A percentile compares a stretch with the other conserved stretches of the same genome.
Conservation (phyloP, 2,113 vertebrate species). For the Pogonocichla stellata region DNA sequence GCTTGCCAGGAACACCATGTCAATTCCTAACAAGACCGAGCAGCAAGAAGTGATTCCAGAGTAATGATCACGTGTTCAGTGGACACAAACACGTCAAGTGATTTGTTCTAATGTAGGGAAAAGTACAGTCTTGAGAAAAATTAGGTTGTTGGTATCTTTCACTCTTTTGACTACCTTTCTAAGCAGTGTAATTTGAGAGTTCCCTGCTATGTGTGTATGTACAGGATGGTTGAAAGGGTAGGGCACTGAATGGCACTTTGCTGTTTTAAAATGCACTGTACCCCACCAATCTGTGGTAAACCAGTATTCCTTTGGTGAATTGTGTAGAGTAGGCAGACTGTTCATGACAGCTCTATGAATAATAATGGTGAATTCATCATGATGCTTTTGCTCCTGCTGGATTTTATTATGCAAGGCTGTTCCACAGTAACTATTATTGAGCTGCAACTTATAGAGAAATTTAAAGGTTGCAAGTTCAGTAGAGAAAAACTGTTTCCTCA, state of each 20-base stretch:
- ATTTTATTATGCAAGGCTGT: conserved; percentile 7
- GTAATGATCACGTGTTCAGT: background rate
- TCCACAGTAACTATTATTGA: background rate
- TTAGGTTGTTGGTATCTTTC: background rate
- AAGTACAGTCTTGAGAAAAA: background rate
- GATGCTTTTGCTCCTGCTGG: background rate
- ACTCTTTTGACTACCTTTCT: background rate
- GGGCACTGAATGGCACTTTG: background rate
- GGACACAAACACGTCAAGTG: background rate
- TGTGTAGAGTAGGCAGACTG: conserved; percentile 21
- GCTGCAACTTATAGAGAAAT: background rate
- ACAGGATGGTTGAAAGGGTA: background rate
- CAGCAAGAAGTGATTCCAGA: conserved; percentile 13
- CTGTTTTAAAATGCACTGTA: background rate
- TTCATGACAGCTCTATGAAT: conserved; percentile 45
- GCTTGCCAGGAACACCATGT: background rate
- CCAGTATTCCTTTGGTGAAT: background rate
- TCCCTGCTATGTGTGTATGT: background rate
- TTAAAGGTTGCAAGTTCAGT: background rate
- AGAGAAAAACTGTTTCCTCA: background rate
- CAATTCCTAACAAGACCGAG: background rate
- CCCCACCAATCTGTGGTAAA: background rate
- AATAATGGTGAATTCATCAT: conserved; percentile 35
- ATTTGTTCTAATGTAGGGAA: conserved; percentile 4
- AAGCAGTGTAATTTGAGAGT: background rate